Percentiles rank a stretch among this genome's conserved stretches.
phyloP scores from a whole-genome alignment of 2,113 vertebrate species.

The Ophthalmolycus amberensis region DNA sequence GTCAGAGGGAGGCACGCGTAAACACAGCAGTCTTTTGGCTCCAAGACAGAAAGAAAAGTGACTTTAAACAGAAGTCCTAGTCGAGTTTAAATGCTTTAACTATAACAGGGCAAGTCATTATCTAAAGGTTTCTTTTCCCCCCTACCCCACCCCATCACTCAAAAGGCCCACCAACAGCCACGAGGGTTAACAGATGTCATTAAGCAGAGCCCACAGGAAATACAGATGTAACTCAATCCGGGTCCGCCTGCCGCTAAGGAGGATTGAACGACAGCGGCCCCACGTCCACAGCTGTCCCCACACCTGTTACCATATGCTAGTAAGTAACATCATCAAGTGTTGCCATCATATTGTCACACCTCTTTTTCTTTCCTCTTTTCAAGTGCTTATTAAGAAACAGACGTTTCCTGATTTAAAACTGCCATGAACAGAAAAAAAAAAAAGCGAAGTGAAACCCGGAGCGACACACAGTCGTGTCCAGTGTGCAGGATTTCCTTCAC shows the following conservation, averaged over 20 bases:
- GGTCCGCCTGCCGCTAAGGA: slow-evolving; percentile 39
- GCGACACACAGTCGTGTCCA: slow-evolving; percentile 10
- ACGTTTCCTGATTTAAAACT: slow-evolving; percentile 74
- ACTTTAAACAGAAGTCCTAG: slow-evolving; percentile 7
- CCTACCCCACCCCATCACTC: neutral
- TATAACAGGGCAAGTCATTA: neutral
- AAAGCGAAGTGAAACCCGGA: slow-evolving; percentile 76
- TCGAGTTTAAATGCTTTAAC: slow-evolving; percentile 3
- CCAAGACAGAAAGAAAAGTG: slow-evolving; percentile 26
- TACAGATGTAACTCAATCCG: slow-evolving; percentile 70
- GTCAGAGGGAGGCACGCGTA: slow-evolving; percentile 69
- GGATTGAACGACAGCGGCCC: slow-evolving; percentile 56
- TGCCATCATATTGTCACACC: neutral
- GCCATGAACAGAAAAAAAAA: slow-evolving; percentile 21
- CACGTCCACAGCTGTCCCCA: slow-evolving; percentile 72
- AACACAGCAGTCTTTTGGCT: slow-evolving; percentile 65
- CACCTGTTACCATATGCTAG: slow-evolving; percentile 70
- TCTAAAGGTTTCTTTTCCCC: neutral
- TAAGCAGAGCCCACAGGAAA: slow-evolving; percentile 62
- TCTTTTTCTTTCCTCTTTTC: slow-evolving; percentile 42
- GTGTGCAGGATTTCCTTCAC: slow-evolving; percentile 65
- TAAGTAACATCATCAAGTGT: slow-evolving; percentile 18
- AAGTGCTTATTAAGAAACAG: slow-evolving; percentile 45
- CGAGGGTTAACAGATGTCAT: slow-evolving; percentile 68
- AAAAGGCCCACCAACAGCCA: slow-evolving; percentile 47